Conservation (phyloP, 2,797 vertebrate species). For the Danio aesculapii region DNA sequence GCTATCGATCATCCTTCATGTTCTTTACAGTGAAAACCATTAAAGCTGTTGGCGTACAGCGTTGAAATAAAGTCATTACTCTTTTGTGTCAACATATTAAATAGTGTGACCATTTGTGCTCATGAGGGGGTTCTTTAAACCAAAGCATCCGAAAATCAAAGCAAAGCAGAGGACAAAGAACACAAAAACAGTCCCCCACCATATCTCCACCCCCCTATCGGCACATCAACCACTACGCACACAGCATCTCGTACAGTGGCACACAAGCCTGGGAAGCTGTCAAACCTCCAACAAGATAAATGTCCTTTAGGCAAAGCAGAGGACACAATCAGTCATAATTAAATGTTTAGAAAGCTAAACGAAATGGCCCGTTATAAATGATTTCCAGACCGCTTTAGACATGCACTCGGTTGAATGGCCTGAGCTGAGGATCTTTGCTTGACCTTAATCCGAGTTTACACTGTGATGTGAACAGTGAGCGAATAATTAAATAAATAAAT, state of each 20-base stretch:
- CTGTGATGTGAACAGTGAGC: neutral
- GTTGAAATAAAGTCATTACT: constrained; percentile 26
- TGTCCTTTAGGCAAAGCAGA: constrained; percentile 48
- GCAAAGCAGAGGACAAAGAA: constrained; percentile 28
- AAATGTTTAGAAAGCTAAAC: constrained; percentile 60
- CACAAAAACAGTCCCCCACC: constrained; percentile 17
- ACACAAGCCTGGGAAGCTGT: constrained; percentile 43
- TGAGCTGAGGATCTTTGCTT: constrained; percentile 5
- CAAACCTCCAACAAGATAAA: constrained; percentile 59
- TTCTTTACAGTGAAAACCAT: constrained; percentile 40
- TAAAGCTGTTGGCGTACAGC: constrained; percentile 44
- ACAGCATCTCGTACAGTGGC: constrained; percentile 41
- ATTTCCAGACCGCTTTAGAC: constrained; percentile 48
- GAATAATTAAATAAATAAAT: too few relatives aligned
- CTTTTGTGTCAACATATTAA: constrained; percentile 36
- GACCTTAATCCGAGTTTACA: constrained; percentile 15
- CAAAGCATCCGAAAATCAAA: constrained; percentile 39
- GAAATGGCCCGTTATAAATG: constrained; percentile 59
- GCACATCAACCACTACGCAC: constrained; percentile 29
- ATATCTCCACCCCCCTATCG: neutral
- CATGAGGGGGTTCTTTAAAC: constrained; percentile 34
- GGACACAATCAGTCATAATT: constrained; percentile 60
- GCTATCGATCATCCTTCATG: constrained; percentile 37
- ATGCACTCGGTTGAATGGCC: constrained; percentile 2
- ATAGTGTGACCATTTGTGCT: constrained; percentile 31